Evolutionary conservation across 2,797 vertebrate species (phyloP).

Genomic region (Leuciscus waleckii): DNA sequence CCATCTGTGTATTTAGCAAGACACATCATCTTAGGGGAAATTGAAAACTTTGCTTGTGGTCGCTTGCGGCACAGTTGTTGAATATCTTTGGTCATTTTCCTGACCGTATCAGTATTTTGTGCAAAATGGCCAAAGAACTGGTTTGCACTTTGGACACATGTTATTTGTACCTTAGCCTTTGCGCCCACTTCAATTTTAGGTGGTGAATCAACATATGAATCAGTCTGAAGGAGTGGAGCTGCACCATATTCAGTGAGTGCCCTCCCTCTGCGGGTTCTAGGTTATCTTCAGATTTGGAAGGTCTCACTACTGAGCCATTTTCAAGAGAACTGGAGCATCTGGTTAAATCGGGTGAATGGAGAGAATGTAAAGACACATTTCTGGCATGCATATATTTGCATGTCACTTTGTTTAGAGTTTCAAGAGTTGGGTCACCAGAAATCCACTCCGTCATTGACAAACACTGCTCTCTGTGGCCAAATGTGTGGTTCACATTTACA

Average conservation of each 20-base stretch:
- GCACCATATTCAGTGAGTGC: constrained; percentile 64
- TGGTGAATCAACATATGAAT: constrained; percentile 79
- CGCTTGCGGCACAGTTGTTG: constrained; percentile 60
- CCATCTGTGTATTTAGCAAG: constrained; percentile 83
- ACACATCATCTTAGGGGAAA: constrained; percentile 74
- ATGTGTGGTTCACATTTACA: constrained; percentile 77
- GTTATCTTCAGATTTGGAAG: constrained; percentile 28
- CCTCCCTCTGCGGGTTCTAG: neutral
- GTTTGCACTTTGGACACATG: constrained; percentile 74
- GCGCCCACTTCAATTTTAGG: constrained; percentile 80
- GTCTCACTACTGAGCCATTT: neutral
- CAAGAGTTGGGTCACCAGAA: constrained; percentile 17
- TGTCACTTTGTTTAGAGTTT: neutral
- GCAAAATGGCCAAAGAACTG: constrained; percentile 88
- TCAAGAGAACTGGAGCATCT: neutral
- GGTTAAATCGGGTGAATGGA: neutral
- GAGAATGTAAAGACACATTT: neutral
- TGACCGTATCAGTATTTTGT: constrained; percentile 74
- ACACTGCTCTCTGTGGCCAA: constrained; percentile 65
- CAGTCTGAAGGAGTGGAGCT: constrained; percentile 68
- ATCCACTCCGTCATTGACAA: constrained; percentile 9
- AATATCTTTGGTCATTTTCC: constrained; percentile 73
- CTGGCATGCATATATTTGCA: constrained; percentile 31
- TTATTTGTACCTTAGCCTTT: constrained; percentile 81
- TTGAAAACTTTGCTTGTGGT: constrained; percentile 53